Evolutionary conservation across 2,888 invertebrate species (phyloP).

Genomic region (Tinea semifulvella): DNA sequence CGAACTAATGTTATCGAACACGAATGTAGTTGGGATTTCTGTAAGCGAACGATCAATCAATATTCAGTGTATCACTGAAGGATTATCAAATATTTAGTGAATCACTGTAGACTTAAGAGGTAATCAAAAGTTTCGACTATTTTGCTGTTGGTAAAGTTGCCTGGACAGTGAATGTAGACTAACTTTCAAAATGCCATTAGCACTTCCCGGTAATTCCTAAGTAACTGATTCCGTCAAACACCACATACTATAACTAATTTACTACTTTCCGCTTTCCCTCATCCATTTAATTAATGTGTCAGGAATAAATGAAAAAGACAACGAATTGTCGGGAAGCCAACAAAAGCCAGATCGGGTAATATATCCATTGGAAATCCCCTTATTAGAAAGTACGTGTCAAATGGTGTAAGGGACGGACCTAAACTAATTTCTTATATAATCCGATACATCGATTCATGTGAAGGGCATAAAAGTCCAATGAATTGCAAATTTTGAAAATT

Average conservation of each 20-base stretch:
- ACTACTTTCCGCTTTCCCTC: neutral
- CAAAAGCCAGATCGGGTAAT: constrained; percentile 9
- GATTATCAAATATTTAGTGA: no score
- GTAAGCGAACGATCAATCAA: no score
- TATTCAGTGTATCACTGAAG: no score
- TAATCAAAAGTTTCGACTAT: no score
- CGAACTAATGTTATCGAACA: no score
- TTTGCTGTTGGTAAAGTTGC: no score
- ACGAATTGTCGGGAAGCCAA: constrained; percentile 7
- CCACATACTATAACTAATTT: neutral
- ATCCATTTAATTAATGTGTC: constrained; percentile 5
- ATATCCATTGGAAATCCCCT: constrained; percentile 6
- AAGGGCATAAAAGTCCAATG: no score
- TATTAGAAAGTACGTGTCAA: neutral
- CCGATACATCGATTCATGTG: no score
- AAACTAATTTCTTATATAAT: constrained; percentile 1
- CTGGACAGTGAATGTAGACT: no score
- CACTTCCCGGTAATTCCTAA: neutral
- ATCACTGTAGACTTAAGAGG: no score
- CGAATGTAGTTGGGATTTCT: no score
- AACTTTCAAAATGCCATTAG: constrained; percentile 4
- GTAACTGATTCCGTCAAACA: neutral
- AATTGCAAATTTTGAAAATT: no score
- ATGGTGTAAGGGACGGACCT: neutral
- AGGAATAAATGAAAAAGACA: neutral